Evolutionary conservation across 1,140 invertebrate species (phyloP), one percentile per base, ranked within the genome.

Genomic region (Dysdera silvatica): DNA sequence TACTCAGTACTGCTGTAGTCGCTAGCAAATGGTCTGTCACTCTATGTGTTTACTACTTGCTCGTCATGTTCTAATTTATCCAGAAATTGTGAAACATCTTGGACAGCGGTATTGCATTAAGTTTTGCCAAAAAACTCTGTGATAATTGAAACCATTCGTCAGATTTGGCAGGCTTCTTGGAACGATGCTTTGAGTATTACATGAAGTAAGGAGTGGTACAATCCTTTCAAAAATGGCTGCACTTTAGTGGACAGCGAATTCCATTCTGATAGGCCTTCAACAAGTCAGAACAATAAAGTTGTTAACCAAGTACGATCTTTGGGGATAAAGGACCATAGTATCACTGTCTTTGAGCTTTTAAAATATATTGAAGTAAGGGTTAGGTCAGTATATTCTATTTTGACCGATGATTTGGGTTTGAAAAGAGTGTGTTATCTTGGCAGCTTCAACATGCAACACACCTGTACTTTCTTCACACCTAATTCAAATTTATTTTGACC

Each of bases 141-240:
- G 51, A 45, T 62, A 58, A 51, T 31, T 14, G 60, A 67, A 69
- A 73, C 72, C 24, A 71, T 68, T 63, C 43, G 35, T 3, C 68
- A 67, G 54, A 68, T 70, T 61, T 57, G 62, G 43, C 29, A 66
- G 52, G 59, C 66, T 58, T 71, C 70, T 48, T 61, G 62, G 23
- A 61, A 72, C 20, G 66, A 70, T 61, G 68, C 62, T 18, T 68
- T 72, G 69, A 62, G 68, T 53, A 61, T 32, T 43, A 57, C 69
- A 55, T 64, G 54, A 32, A 71, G 70, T 23, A 68, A 70, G 12
- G 49, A 68, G 69, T 67, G 59, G 69, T 67, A 62, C 48, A 69
- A 67, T 51, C 43, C 45, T 29, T 71, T 73, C 40, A 72, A 67
- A 72, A 51, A 66, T 66, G 64, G 63, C 60, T 33, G 37, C 52